Evolutionary conservation across 2,113 vertebrate genomes (phyloP).

Genomic region (Lophotis ruficrista): DNA sequence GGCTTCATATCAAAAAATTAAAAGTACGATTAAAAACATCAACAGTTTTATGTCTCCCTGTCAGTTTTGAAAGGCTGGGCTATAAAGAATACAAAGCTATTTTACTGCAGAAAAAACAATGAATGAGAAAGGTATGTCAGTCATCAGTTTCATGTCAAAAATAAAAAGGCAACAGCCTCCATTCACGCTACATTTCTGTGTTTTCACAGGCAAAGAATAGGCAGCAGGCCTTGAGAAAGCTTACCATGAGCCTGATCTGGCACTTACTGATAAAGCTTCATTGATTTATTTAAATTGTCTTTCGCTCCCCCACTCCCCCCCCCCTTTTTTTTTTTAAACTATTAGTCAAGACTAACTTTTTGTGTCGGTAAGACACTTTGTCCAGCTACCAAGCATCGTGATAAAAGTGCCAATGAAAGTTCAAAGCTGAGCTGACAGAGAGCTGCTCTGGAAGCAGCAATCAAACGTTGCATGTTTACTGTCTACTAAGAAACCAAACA

Average conservation of each 20-base stretch:
- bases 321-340: not conserved
- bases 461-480: not conserved
- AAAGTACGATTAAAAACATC: not conserved
- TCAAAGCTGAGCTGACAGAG: not conserved
- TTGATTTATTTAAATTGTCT: not conserved
- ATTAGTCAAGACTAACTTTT: not conserved
- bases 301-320: not conserved
- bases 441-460: not conserved
- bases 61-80: not conserved
- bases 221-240: not conserved
- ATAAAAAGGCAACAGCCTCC: not conserved
- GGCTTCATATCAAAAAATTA: not conserved
- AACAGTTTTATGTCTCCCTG: not conserved
- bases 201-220: not conserved
- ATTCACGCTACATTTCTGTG: not conserved
- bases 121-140: not conserved
- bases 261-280: not conserved
- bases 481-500: not conserved
- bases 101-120: not conserved
- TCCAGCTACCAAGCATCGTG: rapidly evolving
- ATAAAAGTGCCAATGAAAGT: not conserved
- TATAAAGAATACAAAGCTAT: not conserved
- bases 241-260: not conserved
- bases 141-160: not conserved
- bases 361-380: not conserved